phyloP scores from a whole-genome alignment of 2,888 invertebrate species.

The Lasioglossum lativentre region DNA sequence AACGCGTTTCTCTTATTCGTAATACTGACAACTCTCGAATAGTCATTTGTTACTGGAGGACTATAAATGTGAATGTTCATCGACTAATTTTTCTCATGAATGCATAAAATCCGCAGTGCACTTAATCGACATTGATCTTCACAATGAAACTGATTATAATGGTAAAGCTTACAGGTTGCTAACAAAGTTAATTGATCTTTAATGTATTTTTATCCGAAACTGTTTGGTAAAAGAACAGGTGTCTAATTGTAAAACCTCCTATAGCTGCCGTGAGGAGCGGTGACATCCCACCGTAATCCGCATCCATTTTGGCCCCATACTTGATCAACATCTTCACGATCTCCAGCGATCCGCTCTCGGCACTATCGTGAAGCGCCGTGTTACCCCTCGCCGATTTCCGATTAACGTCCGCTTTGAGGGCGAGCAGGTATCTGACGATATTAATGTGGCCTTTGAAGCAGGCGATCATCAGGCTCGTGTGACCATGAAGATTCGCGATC shows the following conservation, averaged over 20 bases:
- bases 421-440: slow-evolving; percentile 95
- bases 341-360: slow-evolving; percentile 97
- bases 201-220: background rate
- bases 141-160: too few relatives aligned
- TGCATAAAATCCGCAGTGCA: too few relatives aligned
- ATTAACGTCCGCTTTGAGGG: slow-evolving; percentile 95
- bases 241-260: slow-evolving; percentile 84
- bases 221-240: background rate
- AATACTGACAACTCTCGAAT: slow-evolving; percentile 39
- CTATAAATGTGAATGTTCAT: background rate
- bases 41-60: slow-evolving; percentile 34
- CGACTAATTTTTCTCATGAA: too few relatives aligned
- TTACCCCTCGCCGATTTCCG: slow-evolving; percentile 96
- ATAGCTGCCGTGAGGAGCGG: slow-evolving; percentile 97
- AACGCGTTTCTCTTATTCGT: slow-evolving; percentile 30
- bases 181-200: too few relatives aligned
- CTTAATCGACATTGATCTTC: too few relatives aligned
- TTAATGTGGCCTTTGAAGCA: slow-evolving; percentile 97
- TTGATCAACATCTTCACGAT: slow-evolving; percentile 95
- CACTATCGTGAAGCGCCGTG: slow-evolving; percentile 99
- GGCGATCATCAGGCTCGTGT: slow-evolving; percentile 99
- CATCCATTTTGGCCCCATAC: slow-evolving; percentile 96
- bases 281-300: slow-evolving; percentile 98
- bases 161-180: too few relatives aligned
- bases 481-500: slow-evolving; percentile 97